These are phyloP conservation scores for Eupithecia vulgata DNA, from an alignment of 2,888 invertebrate species.

Conservation along the genomic window DNA sequence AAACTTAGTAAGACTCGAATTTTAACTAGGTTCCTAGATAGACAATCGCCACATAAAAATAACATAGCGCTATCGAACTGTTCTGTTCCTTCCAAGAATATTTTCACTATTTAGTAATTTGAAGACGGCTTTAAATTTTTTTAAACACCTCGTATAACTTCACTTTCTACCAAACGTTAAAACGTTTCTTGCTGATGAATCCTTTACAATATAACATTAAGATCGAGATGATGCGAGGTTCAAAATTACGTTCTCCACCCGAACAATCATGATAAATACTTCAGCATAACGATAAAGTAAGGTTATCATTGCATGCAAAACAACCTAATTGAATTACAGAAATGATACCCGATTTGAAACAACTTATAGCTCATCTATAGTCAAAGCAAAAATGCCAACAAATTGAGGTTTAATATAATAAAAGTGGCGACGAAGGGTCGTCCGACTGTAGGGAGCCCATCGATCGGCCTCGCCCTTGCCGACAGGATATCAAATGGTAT, in stretches of 20 bases:
- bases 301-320: no score
- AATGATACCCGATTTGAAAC: neutral
- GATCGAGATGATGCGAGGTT: neutral
- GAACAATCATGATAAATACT: neutral
- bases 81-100: no score
- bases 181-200: neutral
- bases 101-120: no score
- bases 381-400: slow-evolving; percentile 14
- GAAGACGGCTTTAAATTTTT: no score
- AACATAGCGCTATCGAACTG: no score
- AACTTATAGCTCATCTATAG: neutral
- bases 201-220: neutral
- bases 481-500: slow-evolving; percentile 35
- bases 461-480: slow-evolving; percentile 45
- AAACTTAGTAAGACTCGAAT: no score
- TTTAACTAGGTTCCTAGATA: no score
- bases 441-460: slow-evolving; percentile 38
- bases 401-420: slow-evolving; percentile 25
- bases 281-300: no score
- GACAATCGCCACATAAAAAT: no score
- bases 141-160: no score
- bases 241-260: neutral
- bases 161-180: neutral
- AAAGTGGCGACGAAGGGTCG: slow-evolving; percentile 27
- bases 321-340: neutral